Percentiles rank a stretch among this genome's conserved stretches.
These are phyloP conservation scores for Noctua pronuba DNA, from an alignment of 2,888 invertebrate genomes.

Conservation along the genomic window DNA sequence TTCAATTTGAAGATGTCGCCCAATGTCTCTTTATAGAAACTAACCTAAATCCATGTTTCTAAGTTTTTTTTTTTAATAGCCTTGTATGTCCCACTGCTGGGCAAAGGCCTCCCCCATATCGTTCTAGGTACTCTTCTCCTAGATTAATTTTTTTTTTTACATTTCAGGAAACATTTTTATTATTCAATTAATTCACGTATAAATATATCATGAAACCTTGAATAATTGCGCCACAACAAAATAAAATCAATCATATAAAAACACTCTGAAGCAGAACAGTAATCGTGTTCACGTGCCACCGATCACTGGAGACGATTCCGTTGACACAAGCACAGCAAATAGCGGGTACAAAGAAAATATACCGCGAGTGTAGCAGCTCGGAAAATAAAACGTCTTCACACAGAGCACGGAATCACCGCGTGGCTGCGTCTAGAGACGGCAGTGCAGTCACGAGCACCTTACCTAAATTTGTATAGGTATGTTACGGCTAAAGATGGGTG, in stretches of 20 bases:
- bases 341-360: slow-evolving; percentile 9
- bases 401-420: not conserved
- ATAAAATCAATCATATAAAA: not conserved
- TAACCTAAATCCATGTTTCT: not conserved
- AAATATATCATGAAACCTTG: not conserved
- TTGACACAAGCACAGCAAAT: slow-evolving; percentile 32
- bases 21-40: not conserved
- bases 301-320: slow-evolving; percentile 17
- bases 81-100: no score
- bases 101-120: no score
- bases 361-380: slow-evolving; percentile 15
- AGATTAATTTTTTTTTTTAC: no score
- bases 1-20: no score
- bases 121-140: no score
- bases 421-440: not conserved
- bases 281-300: slow-evolving; percentile 18
- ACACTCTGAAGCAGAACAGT: slow-evolving; percentile 7
- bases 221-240: not conserved
- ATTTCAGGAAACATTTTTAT: no score
- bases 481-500: not conserved
- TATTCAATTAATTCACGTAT: no score
- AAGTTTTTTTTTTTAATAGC: no score
- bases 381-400: slow-evolving; percentile 9
- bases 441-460: not conserved
- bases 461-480: not conserved